Evolutionary conservation across 2,113 vertebrate genomes (phyloP).

Genomic region (Melanostigma gelatinosum): DNA sequence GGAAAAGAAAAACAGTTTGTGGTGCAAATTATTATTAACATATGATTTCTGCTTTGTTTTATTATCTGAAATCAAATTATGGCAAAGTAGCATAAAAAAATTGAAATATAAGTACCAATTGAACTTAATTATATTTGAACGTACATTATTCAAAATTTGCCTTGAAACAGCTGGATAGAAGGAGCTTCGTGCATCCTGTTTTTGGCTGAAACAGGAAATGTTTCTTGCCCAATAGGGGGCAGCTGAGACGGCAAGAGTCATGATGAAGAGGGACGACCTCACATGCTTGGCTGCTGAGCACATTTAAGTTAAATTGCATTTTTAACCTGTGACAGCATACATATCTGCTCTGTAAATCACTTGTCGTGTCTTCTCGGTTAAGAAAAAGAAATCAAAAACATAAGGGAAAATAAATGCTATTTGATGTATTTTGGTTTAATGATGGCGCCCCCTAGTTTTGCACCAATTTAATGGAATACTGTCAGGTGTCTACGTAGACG

Average conservation of each 20-base stretch:
- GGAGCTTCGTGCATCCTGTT: background rate
- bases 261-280: slow-evolving; percentile 22
- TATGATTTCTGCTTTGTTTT: too few species aligned
- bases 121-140: background rate
- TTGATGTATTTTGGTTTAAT: background rate
- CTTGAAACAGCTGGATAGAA: background rate
- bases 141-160: background rate
- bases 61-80: too few species aligned
- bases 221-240: slow-evolving; percentile 1
- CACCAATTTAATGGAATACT: background rate
- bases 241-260: slow-evolving; percentile 4
- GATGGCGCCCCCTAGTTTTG: background rate
- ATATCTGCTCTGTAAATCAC: background rate
- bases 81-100: too few species aligned
- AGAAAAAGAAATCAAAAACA: background rate
- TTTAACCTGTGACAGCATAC: background rate
- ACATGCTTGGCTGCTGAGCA: slow-evolving; percentile 18
- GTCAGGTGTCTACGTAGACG: background rate
- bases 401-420: background rate
- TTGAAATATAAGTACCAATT: background rate
- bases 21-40: too few species aligned
- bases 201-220: slow-evolving; percentile 54
- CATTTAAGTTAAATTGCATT: background rate
- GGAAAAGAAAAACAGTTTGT: too few species aligned
- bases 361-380: background rate